Conservation (phyloP, 35 echinoderm and acorn worm genomes). For the Patiria miniata region DNA sequence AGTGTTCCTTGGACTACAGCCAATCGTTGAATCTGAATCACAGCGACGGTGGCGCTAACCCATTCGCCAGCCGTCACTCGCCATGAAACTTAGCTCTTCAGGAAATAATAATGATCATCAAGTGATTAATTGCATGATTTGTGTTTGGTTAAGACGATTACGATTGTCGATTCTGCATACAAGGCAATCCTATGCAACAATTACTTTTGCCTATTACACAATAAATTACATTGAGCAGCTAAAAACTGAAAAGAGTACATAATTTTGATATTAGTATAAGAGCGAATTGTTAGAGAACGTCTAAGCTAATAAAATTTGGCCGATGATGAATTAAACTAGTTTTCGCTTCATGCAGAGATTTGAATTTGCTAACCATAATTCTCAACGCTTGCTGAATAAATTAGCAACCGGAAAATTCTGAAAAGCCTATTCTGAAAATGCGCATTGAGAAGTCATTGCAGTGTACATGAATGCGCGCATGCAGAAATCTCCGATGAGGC, state of each 20-base stretch:
- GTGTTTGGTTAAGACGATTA: neutral
- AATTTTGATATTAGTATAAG: neutral
- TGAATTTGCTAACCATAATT: too few species aligned
- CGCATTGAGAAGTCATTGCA: too few species aligned
- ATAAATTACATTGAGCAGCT: neutral
- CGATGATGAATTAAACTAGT: too few species aligned
- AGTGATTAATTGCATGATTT: neutral
- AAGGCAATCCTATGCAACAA: neutral
- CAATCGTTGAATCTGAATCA: neutral
- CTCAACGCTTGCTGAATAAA: too few species aligned
- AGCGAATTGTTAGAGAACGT: neutral
- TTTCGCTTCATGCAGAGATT: too few species aligned
- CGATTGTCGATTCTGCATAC: neutral
- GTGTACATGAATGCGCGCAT: too few species aligned
- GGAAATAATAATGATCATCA: neutral
- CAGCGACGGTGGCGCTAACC: neutral
- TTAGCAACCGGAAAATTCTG: too few species aligned
- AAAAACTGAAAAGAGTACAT: neutral
- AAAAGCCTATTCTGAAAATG: too few species aligned
- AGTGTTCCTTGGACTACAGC: too few species aligned
- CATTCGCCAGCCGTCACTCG: neutral
- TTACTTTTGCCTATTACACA: neutral
- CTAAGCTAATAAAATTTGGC: too few species aligned
- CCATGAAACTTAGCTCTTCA: conserved; percentile 14
- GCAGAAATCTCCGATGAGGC: too few species aligned